Percentiles rank a stretch among this genome's conserved stretches.
Conservation (phyloP, 92 coral and sea anemone species). For the Chrysogorgia sp. region DNA sequence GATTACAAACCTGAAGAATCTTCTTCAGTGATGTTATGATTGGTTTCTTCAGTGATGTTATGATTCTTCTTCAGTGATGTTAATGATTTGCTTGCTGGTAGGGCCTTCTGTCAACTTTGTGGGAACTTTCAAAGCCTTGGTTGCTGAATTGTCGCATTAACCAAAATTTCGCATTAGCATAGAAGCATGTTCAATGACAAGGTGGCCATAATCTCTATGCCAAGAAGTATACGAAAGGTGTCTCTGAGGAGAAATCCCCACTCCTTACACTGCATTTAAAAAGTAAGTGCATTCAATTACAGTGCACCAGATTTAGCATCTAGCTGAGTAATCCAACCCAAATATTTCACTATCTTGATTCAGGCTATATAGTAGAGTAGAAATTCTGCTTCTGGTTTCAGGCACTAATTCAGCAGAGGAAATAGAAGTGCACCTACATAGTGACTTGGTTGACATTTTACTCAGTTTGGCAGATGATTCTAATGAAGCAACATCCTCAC, state of each 20-base stretch:
- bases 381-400: too few relatives aligned
- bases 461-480: too few relatives aligned
- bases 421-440: too few relatives aligned
- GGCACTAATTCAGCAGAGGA: too few relatives aligned
- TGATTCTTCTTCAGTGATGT: too few relatives aligned
- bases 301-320: not conserved
- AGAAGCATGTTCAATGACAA: constrained; percentile 20
- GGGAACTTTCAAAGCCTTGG: constrained; percentile 18
- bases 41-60: not conserved
- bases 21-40: constrained; percentile 8
- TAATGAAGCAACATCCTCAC: too few relatives aligned
- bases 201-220: constrained; percentile 20
- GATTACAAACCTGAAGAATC: constrained; percentile 22
- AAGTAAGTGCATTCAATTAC: not conserved
- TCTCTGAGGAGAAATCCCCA: constrained; percentile 13
- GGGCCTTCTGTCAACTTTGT: constrained; percentile 29
- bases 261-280: constrained; percentile 18
- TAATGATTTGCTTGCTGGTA: constrained; percentile 24
- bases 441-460: too few relatives aligned
- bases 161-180: constrained; percentile 16
- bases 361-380: not conserved
- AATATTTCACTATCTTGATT: not conserved
- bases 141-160: constrained; percentile 19
- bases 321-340: not conserved
- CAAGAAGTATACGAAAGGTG: constrained; percentile 21